phyloP scores from a whole-genome alignment of 1,140 invertebrate species.

The Araneus ventricosus region DNA sequence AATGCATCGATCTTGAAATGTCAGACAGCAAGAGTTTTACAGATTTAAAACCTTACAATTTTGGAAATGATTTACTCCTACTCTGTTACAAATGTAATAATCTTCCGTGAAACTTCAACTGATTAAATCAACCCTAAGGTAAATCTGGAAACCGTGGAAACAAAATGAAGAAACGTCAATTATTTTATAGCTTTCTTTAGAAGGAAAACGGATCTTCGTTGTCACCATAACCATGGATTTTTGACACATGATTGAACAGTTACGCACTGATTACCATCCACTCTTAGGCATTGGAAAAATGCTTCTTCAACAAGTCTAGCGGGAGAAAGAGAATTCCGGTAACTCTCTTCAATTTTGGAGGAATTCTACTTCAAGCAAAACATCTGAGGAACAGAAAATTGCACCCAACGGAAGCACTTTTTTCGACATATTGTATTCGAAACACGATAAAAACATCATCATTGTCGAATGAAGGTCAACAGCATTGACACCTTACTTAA shows the following conservation, averaged over 20 bases:
- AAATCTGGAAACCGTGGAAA: neutral
- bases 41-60: too few species aligned
- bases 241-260: slow-evolving; percentile 31
- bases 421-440: neutral
- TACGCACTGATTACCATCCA: slow-evolving; percentile 3
- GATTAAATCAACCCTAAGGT: too few species aligned
- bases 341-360: neutral
- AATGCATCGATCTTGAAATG: too few species aligned
- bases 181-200: neutral
- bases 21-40: too few species aligned
- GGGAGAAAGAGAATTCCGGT: neutral
- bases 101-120: too few species aligned
- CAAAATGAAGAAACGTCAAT: neutral
- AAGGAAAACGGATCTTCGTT: slow-evolving; percentile 25
- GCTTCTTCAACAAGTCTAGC: neutral
- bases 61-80: too few species aligned
- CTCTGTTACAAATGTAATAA: too few species aligned
- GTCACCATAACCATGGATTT: slow-evolving; percentile 3
- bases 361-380: neutral
- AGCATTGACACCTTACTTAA: slow-evolving; percentile 39
- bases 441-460: slow-evolving; percentile 15
- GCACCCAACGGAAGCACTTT: neutral
- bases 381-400: neutral
- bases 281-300: neutral
- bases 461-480: slow-evolving; percentile 20